A percentile compares a stretch with the other conserved stretches of the same genome.
Conservation (phyloP, 2,797 vertebrate genomes). For the Anas bernieri region DNA sequence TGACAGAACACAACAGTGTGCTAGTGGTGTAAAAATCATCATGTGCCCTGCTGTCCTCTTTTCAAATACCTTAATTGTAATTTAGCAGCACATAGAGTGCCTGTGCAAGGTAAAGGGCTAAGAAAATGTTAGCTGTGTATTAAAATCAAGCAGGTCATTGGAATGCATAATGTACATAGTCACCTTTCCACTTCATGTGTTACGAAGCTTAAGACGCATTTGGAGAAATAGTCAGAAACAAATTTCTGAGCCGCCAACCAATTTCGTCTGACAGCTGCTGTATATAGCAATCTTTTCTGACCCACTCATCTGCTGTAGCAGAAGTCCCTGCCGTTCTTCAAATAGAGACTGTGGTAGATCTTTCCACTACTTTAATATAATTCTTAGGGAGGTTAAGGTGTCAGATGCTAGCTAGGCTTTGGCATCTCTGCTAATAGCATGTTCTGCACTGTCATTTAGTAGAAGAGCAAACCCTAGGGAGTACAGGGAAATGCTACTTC, state of each 20-base stretch:
- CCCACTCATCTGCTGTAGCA: background rate
- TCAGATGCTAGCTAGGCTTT: background rate
- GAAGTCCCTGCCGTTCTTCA: background rate
- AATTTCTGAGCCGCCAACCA: background rate
- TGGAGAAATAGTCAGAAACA: slow-evolving; percentile 10
- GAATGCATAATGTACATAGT: background rate
- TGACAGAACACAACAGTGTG: background rate
- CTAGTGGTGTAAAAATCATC: background rate
- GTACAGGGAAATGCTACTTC: background rate
- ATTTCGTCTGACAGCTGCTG: slow-evolving; percentile 3
- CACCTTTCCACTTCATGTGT: background rate
- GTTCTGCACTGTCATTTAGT: slow-evolving; percentile 41
- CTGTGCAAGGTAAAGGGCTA: background rate
- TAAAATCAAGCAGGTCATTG: background rate
- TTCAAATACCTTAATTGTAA: background rate
- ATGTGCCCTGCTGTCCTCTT: background rate
- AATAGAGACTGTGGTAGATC: background rate
- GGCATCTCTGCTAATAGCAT: slow-evolving; percentile 16
- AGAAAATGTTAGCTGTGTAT: background rate
- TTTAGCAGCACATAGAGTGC: background rate
- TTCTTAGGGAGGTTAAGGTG: slow-evolving; percentile 29
- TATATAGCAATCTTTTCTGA: slow-evolving; percentile 24
- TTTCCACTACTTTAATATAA: slow-evolving; percentile 12
- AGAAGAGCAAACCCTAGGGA: slow-evolving; percentile 20
- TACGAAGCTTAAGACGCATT: background rate